Evolutionary conservation across 2,797 vertebrate species (phyloP), one percentile per base, ranked within the genome.

Genomic region (Oryzias dopingdopingensis): DNA sequence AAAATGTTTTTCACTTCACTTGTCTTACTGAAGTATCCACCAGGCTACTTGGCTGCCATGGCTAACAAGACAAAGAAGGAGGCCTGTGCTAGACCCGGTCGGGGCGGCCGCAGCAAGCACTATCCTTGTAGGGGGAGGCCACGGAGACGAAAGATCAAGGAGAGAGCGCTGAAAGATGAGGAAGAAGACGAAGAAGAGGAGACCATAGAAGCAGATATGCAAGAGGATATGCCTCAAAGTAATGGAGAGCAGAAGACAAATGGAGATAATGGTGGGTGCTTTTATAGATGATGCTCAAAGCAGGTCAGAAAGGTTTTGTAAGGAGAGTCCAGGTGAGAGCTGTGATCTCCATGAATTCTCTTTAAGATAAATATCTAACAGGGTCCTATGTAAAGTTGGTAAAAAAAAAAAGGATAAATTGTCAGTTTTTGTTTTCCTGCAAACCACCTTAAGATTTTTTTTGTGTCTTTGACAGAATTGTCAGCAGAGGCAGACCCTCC

Each of bases 41-140:
- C 97, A 67, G 97, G 97, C 74, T 99, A 99, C 88, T 83, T 93
- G 82, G 92, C 94, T 46, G 95, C 95, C 17, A 97, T 98, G 93
- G 96, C 96, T 43, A 97, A 97, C 88, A 99, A 97, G 77, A 94
- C 94, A 54, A 95, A 93, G 82, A 93, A 94, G 78, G 94, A 97
- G 77, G 87, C 90, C 15, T 88, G 65, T 1, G 89, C 90, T 41
- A 76, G 85, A 47, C 85, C 87, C 0, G 79, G 87, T 1, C 82
- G 84, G 0, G 74, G 86, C 0, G 79, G 82, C 55, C 90, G 94
- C 29, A 79, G 90, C 47, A 94, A 96, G 88, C 94, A 93, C 77
- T 91, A 94, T 66, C 67, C 87, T 2, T 91, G 89, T n/a, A 80
- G 90, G 61, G 91, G 91, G 17, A 67, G 92, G 65, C 89, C 90